Evolutionary conservation across 2,113 vertebrate genomes (phyloP).

Genomic region (Indicator maculatus): DNA sequence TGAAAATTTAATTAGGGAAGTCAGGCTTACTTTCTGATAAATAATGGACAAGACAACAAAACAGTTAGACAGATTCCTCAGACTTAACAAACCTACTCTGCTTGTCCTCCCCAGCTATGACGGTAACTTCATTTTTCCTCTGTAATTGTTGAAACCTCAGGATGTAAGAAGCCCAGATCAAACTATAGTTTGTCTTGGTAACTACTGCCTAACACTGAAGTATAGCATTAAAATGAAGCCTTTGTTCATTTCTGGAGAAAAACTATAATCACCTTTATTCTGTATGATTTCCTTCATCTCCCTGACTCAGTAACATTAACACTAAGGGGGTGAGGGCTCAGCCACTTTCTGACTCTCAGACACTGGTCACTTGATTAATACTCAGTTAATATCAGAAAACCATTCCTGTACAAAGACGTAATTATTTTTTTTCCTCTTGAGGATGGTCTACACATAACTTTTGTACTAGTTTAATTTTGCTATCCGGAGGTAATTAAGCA

Average conservation of each 20-base stretch:
- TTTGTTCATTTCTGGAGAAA: not conserved
- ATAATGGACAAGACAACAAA: not conserved
- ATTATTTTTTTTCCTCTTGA: not conserved
- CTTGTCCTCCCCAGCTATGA: not conserved
- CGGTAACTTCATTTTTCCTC: not conserved
- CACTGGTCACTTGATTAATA: not conserved
- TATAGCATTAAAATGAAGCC: not conserved
- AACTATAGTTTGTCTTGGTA: not conserved
- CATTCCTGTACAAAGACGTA: not conserved
- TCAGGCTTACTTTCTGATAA: constrained; percentile 20
- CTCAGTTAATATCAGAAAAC: not conserved
- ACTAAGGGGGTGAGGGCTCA: not conserved
- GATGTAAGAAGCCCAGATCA: not conserved
- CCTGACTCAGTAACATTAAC: not conserved
- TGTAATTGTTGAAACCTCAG: not conserved
- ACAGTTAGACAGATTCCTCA: not conserved
- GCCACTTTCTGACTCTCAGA: not conserved
- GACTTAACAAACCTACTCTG: not conserved
- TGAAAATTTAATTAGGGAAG: constrained; percentile 7
- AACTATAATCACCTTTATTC: not conserved
- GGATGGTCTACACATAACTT: not conserved
- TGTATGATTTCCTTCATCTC: not conserved
- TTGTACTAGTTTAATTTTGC: not conserved
- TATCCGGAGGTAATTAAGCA: not conserved
- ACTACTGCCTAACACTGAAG: not conserved